Evolutionary conservation across 2,888 invertebrate species (phyloP).

Genomic region (Cremastinae sp.): DNA sequence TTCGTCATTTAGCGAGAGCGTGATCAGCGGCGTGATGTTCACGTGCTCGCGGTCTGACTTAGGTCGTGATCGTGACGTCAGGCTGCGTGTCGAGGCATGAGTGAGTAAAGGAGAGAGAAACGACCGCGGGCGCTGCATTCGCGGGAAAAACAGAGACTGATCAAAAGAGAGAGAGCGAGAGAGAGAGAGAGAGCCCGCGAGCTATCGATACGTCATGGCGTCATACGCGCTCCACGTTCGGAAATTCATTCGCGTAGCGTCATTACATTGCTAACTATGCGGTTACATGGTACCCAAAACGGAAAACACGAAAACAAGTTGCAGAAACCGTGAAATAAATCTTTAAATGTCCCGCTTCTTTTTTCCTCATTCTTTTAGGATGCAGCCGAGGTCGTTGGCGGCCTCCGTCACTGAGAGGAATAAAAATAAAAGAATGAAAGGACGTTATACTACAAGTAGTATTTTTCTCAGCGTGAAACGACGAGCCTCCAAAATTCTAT

Average conservation of each 20-base stretch:
- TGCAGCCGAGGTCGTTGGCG: neutral
- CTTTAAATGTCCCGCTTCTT: neutral
- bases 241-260: constrained; percentile 10
- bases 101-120: constrained; percentile 68
- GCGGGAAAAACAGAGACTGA: constrained; percentile 7
- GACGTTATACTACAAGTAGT: constrained; percentile 53
- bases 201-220: constrained; percentile 46
- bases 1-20: constrained; percentile 89
- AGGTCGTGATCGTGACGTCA: constrained; percentile 86
- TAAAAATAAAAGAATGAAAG: constrained; percentile 1
- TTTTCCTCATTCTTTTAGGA: constrained; percentile 9
- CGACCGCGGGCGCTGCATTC: no score
- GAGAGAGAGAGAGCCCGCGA: constrained; percentile 19
- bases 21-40: constrained; percentile 89
- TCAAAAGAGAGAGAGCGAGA: neutral
- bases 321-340: neutral
- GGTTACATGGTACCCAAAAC: neutral
- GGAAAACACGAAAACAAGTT: neutral
- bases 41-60: constrained; percentile 91
- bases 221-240: constrained; percentile 12
- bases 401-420: constrained; percentile 14
- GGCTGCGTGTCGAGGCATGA: constrained; percentile 81
- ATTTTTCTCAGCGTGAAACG: constrained; percentile 36
- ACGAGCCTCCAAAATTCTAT: constrained; percentile 59
- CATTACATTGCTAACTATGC: constrained; percentile 10